These are phyloP conservation scores for Andricus grossulariae DNA, from an alignment of 1,140 invertebrate species.

Conservation along the genomic window DNA sequence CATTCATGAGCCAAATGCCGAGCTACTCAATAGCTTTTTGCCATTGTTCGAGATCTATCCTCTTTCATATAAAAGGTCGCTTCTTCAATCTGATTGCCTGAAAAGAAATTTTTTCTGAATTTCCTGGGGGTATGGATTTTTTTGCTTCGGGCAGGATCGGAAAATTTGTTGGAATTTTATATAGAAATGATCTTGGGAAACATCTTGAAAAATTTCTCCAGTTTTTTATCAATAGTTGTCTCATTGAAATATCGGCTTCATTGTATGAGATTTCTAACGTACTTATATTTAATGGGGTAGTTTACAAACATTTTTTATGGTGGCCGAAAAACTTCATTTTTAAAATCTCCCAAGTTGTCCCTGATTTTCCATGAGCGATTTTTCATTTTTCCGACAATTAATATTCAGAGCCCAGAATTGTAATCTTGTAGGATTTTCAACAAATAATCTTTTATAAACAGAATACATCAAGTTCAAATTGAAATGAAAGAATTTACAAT, in stretches of 20 bases:
- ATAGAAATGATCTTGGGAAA: background rate
- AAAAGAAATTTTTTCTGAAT: constrained; percentile 14
- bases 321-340: too few relatives aligned
- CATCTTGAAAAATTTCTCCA: background rate
- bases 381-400: too few relatives aligned
- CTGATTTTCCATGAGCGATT: too few relatives aligned
- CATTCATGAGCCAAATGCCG: constrained; percentile 49
- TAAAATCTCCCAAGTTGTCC: too few relatives aligned
- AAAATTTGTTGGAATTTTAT: background rate
- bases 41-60: constrained; percentile 56
- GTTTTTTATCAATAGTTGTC: background rate
- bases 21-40: constrained; percentile 54
- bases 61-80: constrained; percentile 39
- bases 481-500: too few relatives aligned
- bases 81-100: constrained; percentile 52
- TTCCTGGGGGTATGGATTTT: constrained; percentile 30
- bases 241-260: background rate
- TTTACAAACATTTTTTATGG: too few relatives aligned
- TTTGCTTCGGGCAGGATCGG: background rate
- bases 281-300: too few relatives aligned
- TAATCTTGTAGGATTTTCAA: too few relatives aligned
- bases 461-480: too few relatives aligned
- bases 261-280: too few relatives aligned
- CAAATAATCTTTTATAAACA: too few relatives aligned
- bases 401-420: too few relatives aligned